Conservation (phyloP, 1,140 invertebrate genomes). For the Myzus persicae region DNA sequence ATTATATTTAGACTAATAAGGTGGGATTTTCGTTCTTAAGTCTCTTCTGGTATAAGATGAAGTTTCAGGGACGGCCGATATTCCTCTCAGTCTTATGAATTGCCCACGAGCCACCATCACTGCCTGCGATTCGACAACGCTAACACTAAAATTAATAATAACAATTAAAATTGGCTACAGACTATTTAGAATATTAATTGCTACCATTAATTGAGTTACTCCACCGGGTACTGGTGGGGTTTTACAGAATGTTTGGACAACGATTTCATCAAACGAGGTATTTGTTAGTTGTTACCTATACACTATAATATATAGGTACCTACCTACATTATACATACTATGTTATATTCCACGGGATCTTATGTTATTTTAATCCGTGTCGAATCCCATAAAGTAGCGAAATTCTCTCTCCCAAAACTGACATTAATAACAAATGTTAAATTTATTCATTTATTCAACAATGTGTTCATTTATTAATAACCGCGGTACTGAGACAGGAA, state of each 20-base stretch:
- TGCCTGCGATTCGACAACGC: constrained; percentile 27
- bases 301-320: not conserved
- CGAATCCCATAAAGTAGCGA: not conserved
- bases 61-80: not conserved
- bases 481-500: not conserved
- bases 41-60: constrained; percentile 43
- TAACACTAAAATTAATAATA: constrained; percentile 58
- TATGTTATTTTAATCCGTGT: constrained; percentile 22
- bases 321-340: not conserved
- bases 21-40: constrained; percentile 56
- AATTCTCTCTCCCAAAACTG: not conserved
- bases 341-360: not conserved
- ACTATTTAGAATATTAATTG: constrained; percentile 57
- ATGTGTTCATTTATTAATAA: not conserved
- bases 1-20: constrained; percentile 24
- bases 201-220: constrained; percentile 43
- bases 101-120: not conserved
- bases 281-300: not conserved
- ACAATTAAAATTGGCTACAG: constrained; percentile 50
- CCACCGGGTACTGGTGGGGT: not conserved
- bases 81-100: constrained; percentile 15
- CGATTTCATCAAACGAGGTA: constrained; percentile 32
- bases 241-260: constrained; percentile 37
- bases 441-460: not conserved
- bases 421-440: constrained; percentile 26